These are phyloP conservation scores for Drosophila suzukii DNA, from an alignment of 1,140 invertebrate species.

Conservation along the genomic window DNA sequence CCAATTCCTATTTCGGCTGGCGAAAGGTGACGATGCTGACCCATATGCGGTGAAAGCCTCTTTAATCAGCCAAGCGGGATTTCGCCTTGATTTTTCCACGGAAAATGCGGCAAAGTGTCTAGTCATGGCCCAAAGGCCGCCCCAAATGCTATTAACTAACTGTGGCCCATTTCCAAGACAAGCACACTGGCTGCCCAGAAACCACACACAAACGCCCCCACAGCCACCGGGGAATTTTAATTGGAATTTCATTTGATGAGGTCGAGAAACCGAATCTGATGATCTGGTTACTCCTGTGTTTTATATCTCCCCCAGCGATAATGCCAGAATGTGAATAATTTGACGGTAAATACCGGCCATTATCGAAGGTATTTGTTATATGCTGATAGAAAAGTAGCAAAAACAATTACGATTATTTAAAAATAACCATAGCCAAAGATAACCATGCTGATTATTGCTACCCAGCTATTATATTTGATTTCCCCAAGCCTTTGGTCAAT, in stretches of 20 bases:
- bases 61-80: conserved; percentile 62
- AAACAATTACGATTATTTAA: neutral
- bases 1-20: conserved; percentile 36
- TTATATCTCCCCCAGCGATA: conserved; percentile 2
- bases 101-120: conserved; percentile 63
- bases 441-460: neutral
- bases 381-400: neutral
- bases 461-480: too few species aligned
- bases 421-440: neutral
- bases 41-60: conserved; percentile 76
- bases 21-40: conserved; percentile 71
- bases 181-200: conserved; percentile 11
- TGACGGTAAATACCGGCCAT: conserved; percentile 14
- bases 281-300: conserved; percentile 19
- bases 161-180: conserved; percentile 64
- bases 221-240: conserved; percentile 45
- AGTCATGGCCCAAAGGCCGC: conserved; percentile 64
- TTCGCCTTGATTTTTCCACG: conserved; percentile 72
- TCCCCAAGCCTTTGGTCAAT: too few species aligned
- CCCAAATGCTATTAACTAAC: conserved; percentile 72
- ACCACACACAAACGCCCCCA: conserved; percentile 11
- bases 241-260: conserved; percentile 62
- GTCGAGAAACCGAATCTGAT: conserved; percentile 26
- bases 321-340: conserved; percentile 26
- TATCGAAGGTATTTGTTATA: conserved; percentile 6